phyloP scores from a whole-genome alignment of 2,888 invertebrate species.

The Latrodectus hesperus region DNA sequence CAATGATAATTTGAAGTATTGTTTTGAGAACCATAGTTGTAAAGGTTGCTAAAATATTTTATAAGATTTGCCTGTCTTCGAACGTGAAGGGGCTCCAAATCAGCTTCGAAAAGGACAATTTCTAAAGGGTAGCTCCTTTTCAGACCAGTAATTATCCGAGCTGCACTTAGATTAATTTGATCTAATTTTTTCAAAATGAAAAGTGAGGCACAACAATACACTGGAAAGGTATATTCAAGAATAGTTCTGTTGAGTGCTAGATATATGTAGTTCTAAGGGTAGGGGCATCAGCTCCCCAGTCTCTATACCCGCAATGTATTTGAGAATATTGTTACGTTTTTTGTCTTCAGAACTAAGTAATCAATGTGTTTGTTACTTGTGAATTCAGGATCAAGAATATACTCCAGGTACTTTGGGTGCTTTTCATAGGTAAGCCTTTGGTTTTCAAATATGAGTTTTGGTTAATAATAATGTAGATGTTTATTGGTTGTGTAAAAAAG shows the following conservation, averaged over 20 bases:
- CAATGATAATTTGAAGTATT: constrained; percentile 1
- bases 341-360: neutral
- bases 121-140: too few species aligned
- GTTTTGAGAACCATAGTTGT: neutral
- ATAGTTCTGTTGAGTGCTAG: constrained; percentile 2
- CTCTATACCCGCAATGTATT: constrained; percentile 12
- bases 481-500: constrained; percentile 1
- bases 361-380: constrained; percentile 33
- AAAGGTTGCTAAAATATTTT: constrained; percentile 13
- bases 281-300: neutral
- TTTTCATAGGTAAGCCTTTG: constrained; percentile 14
- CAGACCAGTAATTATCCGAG: constrained; percentile 8
- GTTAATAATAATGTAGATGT: neutral
- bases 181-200: too few species aligned
- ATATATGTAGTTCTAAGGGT: constrained; percentile 13
- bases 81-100: neutral
- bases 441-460: neutral
- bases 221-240: neutral
- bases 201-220: neutral
- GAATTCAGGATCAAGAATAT: constrained; percentile 14
- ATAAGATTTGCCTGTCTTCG: constrained; percentile 11
- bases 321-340: constrained; percentile 1
- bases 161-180: constrained; percentile 11
- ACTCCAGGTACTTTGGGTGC: constrained; percentile 10
- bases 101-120: too few species aligned